A percentile compares a stretch with the other conserved stretches of the same genome.
phyloP scores from a whole-genome alignment of 2,113 vertebrate genomes.

The Salvator merianae region DNA sequence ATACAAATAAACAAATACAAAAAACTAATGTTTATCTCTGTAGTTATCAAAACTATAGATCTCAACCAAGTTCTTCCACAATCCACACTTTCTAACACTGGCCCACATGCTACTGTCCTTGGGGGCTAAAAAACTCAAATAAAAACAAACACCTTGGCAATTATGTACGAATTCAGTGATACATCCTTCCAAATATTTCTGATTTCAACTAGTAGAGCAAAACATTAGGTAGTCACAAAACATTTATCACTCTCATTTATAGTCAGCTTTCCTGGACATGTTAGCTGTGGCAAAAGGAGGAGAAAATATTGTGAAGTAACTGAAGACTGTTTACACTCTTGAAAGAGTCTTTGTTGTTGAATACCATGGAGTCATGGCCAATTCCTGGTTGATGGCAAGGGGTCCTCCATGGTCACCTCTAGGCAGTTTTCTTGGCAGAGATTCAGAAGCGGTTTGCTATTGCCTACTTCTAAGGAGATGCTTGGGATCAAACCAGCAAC shows the following conservation, averaged over 20 bases:
- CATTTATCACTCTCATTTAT: neutral
- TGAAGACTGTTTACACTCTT: neutral
- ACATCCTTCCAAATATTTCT: neutral
- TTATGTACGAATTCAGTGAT: neutral
- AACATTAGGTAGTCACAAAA: neutral
- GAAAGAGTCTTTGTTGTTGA: too few species aligned
- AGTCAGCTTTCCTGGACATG: neutral
- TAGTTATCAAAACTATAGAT: neutral
- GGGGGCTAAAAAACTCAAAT: too few species aligned
- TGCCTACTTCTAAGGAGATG: too few species aligned
- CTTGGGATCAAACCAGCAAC: too few species aligned
- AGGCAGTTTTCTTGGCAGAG: too few species aligned
- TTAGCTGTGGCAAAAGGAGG: neutral
- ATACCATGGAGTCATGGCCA: too few species aligned
- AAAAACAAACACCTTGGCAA: neutral
- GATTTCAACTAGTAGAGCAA: neutral
- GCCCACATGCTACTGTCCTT: neutral
- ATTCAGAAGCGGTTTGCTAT: too few species aligned
- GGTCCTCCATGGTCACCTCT: too few species aligned
- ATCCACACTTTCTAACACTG: neutral
- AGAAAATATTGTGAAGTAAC: neutral
- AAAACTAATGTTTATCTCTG: neutral
- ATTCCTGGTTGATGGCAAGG: too few species aligned
- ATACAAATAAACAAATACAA: neutral
- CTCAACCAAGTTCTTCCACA: too few species aligned